Percentiles rank a stretch among this genome's conserved stretches.
Conservation (phyloP, 2,888 invertebrate genomes). For the Nomada fucata region DNA sequence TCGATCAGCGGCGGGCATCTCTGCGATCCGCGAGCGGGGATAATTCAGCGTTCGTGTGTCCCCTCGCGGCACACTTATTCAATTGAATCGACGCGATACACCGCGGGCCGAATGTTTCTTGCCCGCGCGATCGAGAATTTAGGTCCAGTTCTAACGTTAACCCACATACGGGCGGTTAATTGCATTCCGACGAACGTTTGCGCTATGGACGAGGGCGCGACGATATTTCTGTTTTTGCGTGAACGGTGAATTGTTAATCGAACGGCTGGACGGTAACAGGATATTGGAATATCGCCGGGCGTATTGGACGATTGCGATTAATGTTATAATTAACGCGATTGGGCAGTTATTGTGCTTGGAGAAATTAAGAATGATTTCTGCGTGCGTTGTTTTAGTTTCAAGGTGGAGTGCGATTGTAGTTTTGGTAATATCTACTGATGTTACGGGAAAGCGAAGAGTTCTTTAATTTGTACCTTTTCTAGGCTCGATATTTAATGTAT, state of each 20-base stretch:
- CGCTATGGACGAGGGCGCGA: conserved; percentile 19
- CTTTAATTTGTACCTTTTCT: too few species aligned
- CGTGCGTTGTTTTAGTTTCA: too few species aligned
- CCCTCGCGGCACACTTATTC: conserved; percentile 49
- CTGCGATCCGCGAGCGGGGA: conserved; percentile 50
- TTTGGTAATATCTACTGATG: too few species aligned
- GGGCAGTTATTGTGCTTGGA: too few species aligned
- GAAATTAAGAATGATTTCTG: too few species aligned
- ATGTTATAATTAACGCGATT: too few species aligned
- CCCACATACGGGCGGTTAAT: conserved; percentile 46
- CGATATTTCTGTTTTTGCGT: conserved; percentile 39
- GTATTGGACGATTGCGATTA: too few species aligned
- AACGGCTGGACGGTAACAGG: neutral
- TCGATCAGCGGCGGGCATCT: conserved; percentile 50
- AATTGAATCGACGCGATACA: conserved; percentile 51
- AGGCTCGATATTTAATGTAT: too few species aligned
- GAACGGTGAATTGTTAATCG: conserved; percentile 32
- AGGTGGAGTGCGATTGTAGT: too few species aligned
- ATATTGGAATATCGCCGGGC: neutral
- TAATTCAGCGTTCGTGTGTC: conserved; percentile 48
- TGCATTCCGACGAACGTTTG: conserved; percentile 44
- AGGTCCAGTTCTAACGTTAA: conserved; percentile 12
- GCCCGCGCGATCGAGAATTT: conserved; percentile 14
- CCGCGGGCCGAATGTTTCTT: conserved; percentile 15
- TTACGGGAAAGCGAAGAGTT: too few species aligned